Percentiles rank a stretch among this genome's conserved stretches.
phyloP scores from a whole-genome alignment of 2,888 invertebrate genomes.

The Acanthosepion lycidas region DNA sequence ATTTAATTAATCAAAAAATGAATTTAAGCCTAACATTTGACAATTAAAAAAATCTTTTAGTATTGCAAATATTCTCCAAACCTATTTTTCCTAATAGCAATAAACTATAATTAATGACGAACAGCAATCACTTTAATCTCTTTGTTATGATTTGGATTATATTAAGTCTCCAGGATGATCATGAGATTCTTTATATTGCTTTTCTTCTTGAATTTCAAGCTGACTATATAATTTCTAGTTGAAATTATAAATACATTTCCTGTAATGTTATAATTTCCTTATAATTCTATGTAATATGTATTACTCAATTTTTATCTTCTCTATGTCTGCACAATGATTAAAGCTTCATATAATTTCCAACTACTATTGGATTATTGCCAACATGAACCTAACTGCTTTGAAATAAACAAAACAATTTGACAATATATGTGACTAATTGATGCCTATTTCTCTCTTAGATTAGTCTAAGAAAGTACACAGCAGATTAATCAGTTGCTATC shows the following conservation, averaged over 20 bases:
- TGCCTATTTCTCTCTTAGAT: not conserved
- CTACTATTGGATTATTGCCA: slow-evolving; percentile 17
- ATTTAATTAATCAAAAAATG: no score
- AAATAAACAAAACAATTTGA: slow-evolving; percentile 11
- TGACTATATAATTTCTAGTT: not conserved
- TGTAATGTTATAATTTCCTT: not conserved
- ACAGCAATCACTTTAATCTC: not conserved
- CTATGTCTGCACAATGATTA: not conserved
- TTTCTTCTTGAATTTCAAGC: not conserved
- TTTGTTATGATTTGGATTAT: not conserved
- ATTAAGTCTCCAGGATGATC: not conserved
- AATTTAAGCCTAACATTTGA: no score
- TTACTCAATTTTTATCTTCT: not conserved
- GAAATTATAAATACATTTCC: not conserved
- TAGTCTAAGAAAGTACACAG: not conserved
- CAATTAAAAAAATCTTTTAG: no score
- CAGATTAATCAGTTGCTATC: not conserved
- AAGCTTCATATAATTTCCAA: not conserved
- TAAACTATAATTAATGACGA: not conserved
- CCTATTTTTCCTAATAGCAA: not conserved
- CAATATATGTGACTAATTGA: not conserved
- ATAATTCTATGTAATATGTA: not conserved
- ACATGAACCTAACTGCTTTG: not conserved
- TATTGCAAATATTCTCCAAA: not conserved
- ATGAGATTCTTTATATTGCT: not conserved